phyloP scores from a whole-genome alignment of 2,888 invertebrate species.

The Eulithis prunata region DNA sequence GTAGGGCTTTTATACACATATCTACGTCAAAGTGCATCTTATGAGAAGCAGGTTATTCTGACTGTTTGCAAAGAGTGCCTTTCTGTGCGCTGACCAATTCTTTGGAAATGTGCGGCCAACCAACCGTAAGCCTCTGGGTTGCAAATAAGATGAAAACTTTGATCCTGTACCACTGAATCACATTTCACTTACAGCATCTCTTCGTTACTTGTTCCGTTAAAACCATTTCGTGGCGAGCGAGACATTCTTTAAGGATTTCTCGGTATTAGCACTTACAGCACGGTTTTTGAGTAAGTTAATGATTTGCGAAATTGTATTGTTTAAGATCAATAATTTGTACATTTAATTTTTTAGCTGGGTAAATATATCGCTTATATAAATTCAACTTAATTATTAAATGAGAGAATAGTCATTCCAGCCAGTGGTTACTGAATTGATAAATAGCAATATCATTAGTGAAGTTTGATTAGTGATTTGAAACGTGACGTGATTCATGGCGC shows the following conservation, averaged over 20 bases:
- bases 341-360: neutral
- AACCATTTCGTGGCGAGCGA: constrained; percentile 36
- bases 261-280: too few relatives aligned
- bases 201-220: constrained; percentile 49
- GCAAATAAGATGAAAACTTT: too few relatives aligned
- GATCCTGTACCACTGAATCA: neutral
- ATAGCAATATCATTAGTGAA: constrained; percentile 2
- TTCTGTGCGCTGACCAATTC: too few relatives aligned
- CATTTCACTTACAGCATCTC: constrained; percentile 37
- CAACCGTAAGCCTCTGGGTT: too few relatives aligned
- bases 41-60: too few relatives aligned
- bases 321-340: neutral
- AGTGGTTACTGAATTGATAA: neutral
- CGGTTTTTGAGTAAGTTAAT: too few relatives aligned
- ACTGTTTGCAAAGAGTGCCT: too few relatives aligned
- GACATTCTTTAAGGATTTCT: constrained; percentile 5
- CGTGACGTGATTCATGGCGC: neutral
- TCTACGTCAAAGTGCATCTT: too few relatives aligned
- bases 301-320: too few relatives aligned
- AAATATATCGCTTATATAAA: neutral
- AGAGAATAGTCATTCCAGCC: neutral
- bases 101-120: too few relatives aligned
- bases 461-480: neutral
- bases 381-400: neutral
- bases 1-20: too few relatives aligned